Base-by-base conservation (phyloP, 2,797 vertebrate species). In the Cetoscarus ocellatus region DNA sequence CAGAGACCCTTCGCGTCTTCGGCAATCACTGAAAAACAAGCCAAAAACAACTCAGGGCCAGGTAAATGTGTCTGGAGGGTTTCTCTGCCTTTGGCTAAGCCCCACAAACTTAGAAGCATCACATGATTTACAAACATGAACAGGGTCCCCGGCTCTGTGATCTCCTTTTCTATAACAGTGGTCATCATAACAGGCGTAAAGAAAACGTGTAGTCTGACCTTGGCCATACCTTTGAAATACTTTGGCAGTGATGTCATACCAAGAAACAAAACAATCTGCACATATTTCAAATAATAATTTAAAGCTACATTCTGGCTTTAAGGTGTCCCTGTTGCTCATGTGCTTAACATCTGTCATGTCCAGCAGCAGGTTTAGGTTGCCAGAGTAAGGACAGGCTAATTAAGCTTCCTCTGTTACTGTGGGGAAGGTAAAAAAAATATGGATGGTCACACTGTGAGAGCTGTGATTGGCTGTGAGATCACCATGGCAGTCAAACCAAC, bases 171-270 rank as follows among this genome's bases (percentile, higher is more conserved):
- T 4, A 27, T 27, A 2, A 27, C 27, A n/a, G n/a, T n/a, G n/a
- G n/a, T n/a, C 27, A 27, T 27, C 27, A 27, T 27, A 27, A 27
- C 27, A 27, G 27, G 27, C 27, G 27, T 27, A 27, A 27, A 27
- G 27, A 27, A 27, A 27, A 27, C 27, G 27, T 27, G 27, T 27
- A 27, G 27, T 27, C 27, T 27, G 27, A 73, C 61, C 74, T 67
- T 61, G 17, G 57, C 54, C 74, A 36, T 74, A 61, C 59, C 57
- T 80, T 49, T 83, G 68, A 60, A 79, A 75, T 80, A 75, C 57
- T 50, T 82, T 92, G 93, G 93, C 93, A 95, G 94, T 93, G 91
- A 92, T 93, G 75, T 79, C 43, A 8, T 73, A 87, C 58, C 76
- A 74, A 77, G 70, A 82, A 79, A 75, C 68, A 17, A 48, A 73